Percentiles rank a stretch among this genome's conserved stretches.
Evolutionary conservation across 2,888 invertebrate species (phyloP).

Genomic region (Cantharis lateralis): DNA sequence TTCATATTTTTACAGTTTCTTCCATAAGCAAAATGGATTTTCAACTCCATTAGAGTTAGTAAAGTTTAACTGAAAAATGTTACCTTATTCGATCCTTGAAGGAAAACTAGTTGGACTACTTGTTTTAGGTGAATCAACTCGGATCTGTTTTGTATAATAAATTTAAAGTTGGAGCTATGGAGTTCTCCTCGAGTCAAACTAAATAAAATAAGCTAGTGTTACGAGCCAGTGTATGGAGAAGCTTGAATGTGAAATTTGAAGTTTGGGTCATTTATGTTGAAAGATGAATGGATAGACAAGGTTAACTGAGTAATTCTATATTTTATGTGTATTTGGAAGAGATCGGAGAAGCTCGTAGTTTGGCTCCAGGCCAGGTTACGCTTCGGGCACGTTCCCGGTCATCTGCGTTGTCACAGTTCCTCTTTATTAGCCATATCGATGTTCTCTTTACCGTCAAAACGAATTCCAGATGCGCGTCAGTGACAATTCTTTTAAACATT

Average conservation of each 20-base stretch:
- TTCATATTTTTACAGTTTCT: neutral
- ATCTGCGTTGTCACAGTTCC: constrained; percentile 31
- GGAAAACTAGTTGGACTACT: neutral
- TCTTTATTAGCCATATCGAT: constrained; percentile 37
- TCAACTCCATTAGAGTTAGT: neutral
- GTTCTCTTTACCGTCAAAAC: constrained; percentile 21
- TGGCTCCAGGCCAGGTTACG: constrained; percentile 38
- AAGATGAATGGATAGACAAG: constrained; percentile 12
- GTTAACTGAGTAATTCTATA: constrained; percentile 14
- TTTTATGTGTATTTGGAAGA: constrained; percentile 26
- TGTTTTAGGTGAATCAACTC: neutral
- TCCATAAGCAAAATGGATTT: neutral
- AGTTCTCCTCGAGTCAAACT: neutral
- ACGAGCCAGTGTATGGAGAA: neutral
- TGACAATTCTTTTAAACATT: constrained; percentile 18
- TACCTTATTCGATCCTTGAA: neutral
- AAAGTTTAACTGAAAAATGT: neutral
- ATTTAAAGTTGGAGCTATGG: neutral
- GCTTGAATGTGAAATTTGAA: neutral
- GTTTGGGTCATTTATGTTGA: neutral
- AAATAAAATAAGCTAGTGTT: neutral
- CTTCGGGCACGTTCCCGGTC: constrained; percentile 36
- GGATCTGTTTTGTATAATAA: neutral
- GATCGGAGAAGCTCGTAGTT: constrained; percentile 27
- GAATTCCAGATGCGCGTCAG: constrained; percentile 32